Evolutionary conservation across 1,140 invertebrate species (phyloP), one percentile per base, ranked within the genome.

Genomic region (Drosophila pallidifrons): DNA sequence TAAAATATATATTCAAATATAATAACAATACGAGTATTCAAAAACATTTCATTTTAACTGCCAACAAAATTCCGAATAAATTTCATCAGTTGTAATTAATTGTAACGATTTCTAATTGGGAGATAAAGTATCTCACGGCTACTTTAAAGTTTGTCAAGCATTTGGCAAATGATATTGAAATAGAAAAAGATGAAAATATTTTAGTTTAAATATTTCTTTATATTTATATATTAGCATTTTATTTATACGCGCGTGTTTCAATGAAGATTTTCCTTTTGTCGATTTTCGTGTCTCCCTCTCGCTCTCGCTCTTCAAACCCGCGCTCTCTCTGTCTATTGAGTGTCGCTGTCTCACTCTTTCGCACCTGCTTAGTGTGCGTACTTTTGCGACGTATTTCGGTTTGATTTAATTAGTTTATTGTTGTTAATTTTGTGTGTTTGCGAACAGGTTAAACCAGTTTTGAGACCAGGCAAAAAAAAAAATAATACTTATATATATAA

Each of bases 361-460:
- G 46, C 63, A 38, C 35, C 13, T 11, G 7, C 58, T 41, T 46
- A 43, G 46, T 65, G 32, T 70, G 82, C 57, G 57, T 59, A 64
- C 66, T 75, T 86, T 85, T 87, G 82, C 82, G 75, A 86, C 79
- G 75, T 86, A 82, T 87, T 81, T 86, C 61, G 51, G 68, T 82
- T 81, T 78, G 82, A 86, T 86, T 82, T 87, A 86, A 86, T 86
- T 87, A 87, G 75, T 86, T 86, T 86, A 87, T 86, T 86, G 75
- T 74, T 81, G 79, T 85, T 85, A 86, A 77, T 77, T 77, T 68
- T 67, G 54, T 54, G 25, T 57, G 54, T 75, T 76, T 76, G 72
- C 46, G 51, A 80, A 87, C 82, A 76, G 79, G 82, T 86, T 72
- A 60, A 79, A 86, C 82, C 75, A 72, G 82, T 87, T 87, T 76